Evolutionary conservation across 1,140 invertebrate species (phyloP).

Genomic region (Cotesia glomerata): DNA sequence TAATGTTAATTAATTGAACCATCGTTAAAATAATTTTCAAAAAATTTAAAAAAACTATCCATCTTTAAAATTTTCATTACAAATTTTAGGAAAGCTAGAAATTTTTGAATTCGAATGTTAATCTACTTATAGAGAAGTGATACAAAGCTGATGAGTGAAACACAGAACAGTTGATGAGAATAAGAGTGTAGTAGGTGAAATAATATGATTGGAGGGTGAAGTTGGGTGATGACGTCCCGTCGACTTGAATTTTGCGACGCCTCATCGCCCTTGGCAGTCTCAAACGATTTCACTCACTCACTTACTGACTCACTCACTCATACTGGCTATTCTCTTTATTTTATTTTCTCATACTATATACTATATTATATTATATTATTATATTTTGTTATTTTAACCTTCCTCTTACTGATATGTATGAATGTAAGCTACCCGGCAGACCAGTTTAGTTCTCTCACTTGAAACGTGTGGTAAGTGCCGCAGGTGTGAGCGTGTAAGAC

Average conservation of each 20-base stretch:
- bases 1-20: too few relatives aligned
- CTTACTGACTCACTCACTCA: slow-evolving; percentile 1
- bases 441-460: slow-evolving; percentile 9
- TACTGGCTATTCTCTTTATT: neutral
- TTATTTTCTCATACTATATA: too few relatives aligned
- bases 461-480: slow-evolving; percentile 5
- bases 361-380: too few relatives aligned
- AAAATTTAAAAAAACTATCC: too few relatives aligned
- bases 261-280: slow-evolving; percentile 43
- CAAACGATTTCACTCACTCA: slow-evolving; percentile 7
- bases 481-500: slow-evolving; percentile 24
- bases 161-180: slow-evolving; percentile 28
- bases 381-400: too few relatives aligned
- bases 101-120: too few relatives aligned
- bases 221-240: slow-evolving; percentile 56
- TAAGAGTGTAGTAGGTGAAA: slow-evolving; percentile 11
- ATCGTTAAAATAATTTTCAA: too few relatives aligned
- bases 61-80: too few relatives aligned
- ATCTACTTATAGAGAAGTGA: neutral
- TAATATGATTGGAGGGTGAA: slow-evolving; percentile 30
- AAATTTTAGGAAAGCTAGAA: too few relatives aligned
- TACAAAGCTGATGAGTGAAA: slow-evolving; percentile 4
- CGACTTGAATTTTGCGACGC: slow-evolving; percentile 50
- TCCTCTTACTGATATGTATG: neutral
- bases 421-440: slow-evolving; percentile 3